A percentile compares a stretch with the other conserved stretches of the same genome.
Evolutionary conservation across 2,888 invertebrate species (phyloP).

Genomic region (Branchellion lobata): DNA sequence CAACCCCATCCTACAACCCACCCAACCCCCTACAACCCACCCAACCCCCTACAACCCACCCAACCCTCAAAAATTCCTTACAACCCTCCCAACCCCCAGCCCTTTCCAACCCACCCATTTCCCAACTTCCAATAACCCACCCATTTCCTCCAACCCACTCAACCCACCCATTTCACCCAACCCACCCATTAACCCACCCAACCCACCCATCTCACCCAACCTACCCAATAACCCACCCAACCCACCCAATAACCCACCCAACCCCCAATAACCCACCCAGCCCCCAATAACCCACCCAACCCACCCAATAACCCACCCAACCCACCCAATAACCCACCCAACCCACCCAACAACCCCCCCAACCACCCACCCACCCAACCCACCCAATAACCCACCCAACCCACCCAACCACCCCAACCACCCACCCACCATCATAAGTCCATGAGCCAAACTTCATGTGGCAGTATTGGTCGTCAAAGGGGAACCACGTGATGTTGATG

Average conservation of each 20-base stretch:
- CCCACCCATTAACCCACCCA: too few species aligned
- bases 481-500: constrained; percentile 53
- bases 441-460: constrained; percentile 54
- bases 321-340: neutral
- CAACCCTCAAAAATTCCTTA: too few species aligned
- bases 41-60: too few species aligned
- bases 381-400: neutral
- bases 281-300: neutral
- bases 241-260: constrained; percentile 50
- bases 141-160: neutral
- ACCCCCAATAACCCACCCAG: too few species aligned
- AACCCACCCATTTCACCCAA: neutral
- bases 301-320: neutral
- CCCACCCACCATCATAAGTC: constrained; percentile 52
- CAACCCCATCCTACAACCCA: too few species aligned
- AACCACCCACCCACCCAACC: too few species aligned
- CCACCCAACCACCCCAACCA: neutral
- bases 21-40: too few species aligned
- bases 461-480: constrained; percentile 54
- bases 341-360: too few species aligned
- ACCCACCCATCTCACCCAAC: too few species aligned
- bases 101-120: too few species aligned
- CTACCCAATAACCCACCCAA: neutral
- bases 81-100: too few species aligned
- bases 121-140: neutral